Base-by-base conservation (phyloP, 2,888 invertebrate genomes). In the Polydrusus pterygomalis region DNA sequence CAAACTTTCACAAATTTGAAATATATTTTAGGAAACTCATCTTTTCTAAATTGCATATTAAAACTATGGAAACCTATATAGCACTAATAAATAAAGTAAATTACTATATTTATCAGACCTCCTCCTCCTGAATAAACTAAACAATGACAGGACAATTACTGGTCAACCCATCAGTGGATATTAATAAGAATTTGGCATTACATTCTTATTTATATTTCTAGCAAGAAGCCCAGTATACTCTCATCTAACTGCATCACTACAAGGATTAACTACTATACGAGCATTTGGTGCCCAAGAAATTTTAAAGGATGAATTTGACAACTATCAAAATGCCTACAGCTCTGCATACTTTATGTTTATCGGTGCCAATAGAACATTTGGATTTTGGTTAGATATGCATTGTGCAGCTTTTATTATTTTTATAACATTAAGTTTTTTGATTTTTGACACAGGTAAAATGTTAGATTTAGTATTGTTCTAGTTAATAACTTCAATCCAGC, bases 151-250 rank as follows among this genome's bases (percentile, higher is more conserved):
- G 1, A 25, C 5, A 5, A 25, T 25, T 5, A 25, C 25, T 5
- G 25, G 25, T 25, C 2, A 25, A 5, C 5, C 25, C 25, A 25
- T 1, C 25, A 5, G 25, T 25, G 5, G 5, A 25, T 25, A 25
- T n/a, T n/a, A n/a, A n/a, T 25, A 25, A 25, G 25, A 25, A 25
- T 3, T 25, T 5, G 25, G 2, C 25, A 1, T 3, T 25, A 25
- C 25, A 25, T 25, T 25, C 5, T 3, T 5, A 34, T 34, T 13
- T 30, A 34, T n/a, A 17, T 56, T 75, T 86, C 67, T 86, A 94
- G 94, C 93, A 70, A 91, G 94, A 63, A 94, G 94, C 83, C 95
- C 95, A 0, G 91, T 96, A 0, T 95, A 93, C 85, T 91, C 92
- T 0, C 93, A 95, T 81, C 88, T 95, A 38, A 93, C 92, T 80